Conservation (phyloP, 2,888 invertebrate species). For the Odontomyia ornata region DNA sequence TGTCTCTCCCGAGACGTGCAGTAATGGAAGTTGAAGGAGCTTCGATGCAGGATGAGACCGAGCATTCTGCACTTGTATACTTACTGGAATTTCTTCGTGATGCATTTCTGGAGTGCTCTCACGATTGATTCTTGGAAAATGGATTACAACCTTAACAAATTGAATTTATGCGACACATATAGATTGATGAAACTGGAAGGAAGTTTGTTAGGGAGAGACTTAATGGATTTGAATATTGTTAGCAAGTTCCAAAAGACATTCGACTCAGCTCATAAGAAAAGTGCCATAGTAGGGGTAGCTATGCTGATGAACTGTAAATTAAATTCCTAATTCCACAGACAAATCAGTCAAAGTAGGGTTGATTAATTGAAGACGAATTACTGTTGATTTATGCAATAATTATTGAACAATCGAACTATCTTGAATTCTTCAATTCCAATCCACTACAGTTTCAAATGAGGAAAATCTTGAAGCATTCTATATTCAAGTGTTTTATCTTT, state of each 20-base stretch:
- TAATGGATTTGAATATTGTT: conserved; percentile 5
- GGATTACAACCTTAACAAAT: conserved; percentile 37
- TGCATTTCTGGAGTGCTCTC: conserved; percentile 12
- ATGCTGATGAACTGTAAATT: too few species aligned
- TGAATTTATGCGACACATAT: conserved; percentile 28
- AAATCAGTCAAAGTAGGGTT: too few species aligned
- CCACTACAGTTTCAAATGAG: too few species aligned
- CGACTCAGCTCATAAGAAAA: too few species aligned
- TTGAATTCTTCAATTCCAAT: too few species aligned
- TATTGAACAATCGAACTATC: too few species aligned
- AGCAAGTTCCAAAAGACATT: neutral
- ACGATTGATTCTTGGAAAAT: conserved; percentile 36
- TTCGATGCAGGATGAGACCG: neutral
- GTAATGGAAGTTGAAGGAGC: neutral
- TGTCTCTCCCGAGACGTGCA: neutral
- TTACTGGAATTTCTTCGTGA: neutral
- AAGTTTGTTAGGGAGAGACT: conserved; percentile 18
- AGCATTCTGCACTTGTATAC: neutral
- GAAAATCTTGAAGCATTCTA: too few species aligned
- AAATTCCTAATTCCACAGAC: too few species aligned
- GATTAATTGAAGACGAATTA: too few species aligned
- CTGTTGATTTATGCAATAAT: too few species aligned
- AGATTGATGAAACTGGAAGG: conserved; percentile 9
- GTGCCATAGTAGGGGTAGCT: too few species aligned
- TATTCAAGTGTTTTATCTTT: too few species aligned